Conservation (phyloP, 2,888 invertebrate genomes). For the Tuta absoluta region DNA sequence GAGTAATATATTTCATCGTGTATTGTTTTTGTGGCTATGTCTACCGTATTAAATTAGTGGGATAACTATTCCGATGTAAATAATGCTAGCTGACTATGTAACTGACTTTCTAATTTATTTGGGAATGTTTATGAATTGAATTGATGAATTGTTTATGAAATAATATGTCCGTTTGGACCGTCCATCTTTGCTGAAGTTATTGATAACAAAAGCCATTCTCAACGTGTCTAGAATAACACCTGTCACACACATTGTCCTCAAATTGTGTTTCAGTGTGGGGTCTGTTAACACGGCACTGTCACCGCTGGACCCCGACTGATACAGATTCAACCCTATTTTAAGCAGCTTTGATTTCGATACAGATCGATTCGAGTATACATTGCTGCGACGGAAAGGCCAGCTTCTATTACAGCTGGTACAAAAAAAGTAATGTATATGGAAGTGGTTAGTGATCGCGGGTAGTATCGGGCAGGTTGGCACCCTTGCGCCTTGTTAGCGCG, state of each 20-base stretch:
- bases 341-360: background rate
- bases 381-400: background rate
- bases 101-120: no score
- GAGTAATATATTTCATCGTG: constrained; percentile 28
- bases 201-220: background rate
- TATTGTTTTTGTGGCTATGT: constrained; percentile 20
- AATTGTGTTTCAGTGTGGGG: constrained; percentile 45
- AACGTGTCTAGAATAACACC: constrained; percentile 47
- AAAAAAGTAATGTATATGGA: background rate
- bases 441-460: background rate
- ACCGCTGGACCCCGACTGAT: constrained; percentile 47
- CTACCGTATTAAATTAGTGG: constrained; percentile 25
- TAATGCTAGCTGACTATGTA: no score
- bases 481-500: constrained; percentile 78
- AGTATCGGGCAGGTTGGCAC: constrained; percentile 37
- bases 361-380: background rate
- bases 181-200: background rate
- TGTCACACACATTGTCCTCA: constrained; percentile 70
- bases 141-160: background rate
- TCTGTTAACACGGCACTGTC: constrained; percentile 61
- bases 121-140: background rate
- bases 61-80: background rate
- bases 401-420: background rate
- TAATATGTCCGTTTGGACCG: background rate
- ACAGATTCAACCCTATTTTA: constrained; percentile 2